phyloP scores from a whole-genome alignment of 2,797 vertebrate species.

The Intellagama lesueurii region DNA sequence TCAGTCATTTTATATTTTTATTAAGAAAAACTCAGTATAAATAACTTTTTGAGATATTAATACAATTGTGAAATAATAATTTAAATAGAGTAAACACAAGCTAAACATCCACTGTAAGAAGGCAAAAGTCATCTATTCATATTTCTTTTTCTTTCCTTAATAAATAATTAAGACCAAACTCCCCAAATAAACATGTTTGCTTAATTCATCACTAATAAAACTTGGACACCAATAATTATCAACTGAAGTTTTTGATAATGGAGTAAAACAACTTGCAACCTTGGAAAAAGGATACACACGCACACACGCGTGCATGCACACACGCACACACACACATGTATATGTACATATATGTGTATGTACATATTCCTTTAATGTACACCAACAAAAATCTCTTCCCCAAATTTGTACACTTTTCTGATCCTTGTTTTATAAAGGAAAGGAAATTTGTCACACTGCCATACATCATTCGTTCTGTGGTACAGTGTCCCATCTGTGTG shows the following conservation, averaged over 20 bases:
- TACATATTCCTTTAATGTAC: slow-evolving; percentile 2
- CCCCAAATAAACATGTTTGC: neutral
- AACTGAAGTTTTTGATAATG: slow-evolving; percentile 19
- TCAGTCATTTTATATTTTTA: neutral
- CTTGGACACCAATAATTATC: slow-evolving; percentile 36
- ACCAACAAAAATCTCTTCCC: slow-evolving; percentile 67
- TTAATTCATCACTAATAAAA: neutral
- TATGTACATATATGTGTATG: neutral
- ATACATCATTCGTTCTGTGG: slow-evolving; percentile 90
- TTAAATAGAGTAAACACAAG: neutral
- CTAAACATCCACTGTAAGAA: neutral
- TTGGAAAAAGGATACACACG: neutral
- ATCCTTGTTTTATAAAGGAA: slow-evolving; percentile 88
- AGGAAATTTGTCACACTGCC: slow-evolving; percentile 90
- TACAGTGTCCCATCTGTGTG: slow-evolving; percentile 86
- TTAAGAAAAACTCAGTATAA: neutral
- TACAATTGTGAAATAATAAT: neutral
- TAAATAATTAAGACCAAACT: neutral
- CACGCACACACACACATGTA: too few species aligned
- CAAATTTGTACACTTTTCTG: slow-evolving; percentile 83
- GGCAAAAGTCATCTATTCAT: neutral
- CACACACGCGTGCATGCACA: too few species aligned
- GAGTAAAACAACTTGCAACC: neutral
- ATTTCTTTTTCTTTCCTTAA: slow-evolving; percentile 3
- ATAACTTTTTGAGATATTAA: neutral